Conservation (phyloP, 2,113 vertebrate species). For the Globicephala melas region DNA sequence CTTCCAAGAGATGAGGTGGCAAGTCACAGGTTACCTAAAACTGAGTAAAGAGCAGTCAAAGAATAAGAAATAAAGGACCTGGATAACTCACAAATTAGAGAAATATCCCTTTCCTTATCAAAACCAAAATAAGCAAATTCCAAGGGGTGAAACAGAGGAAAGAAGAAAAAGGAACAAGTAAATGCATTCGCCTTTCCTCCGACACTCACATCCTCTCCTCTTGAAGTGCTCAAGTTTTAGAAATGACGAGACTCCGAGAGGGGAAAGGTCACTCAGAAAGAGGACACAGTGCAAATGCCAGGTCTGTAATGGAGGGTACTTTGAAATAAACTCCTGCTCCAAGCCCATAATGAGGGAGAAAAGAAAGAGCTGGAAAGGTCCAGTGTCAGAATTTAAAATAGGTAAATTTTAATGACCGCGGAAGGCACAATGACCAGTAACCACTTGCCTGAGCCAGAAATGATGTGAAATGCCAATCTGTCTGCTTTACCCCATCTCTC, state of each 20-base stretch:
- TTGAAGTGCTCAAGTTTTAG: constrained; percentile 8
- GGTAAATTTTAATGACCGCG: constrained; percentile 44
- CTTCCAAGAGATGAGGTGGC: constrained; percentile 6
- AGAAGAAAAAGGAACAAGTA: background rate
- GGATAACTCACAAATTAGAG: background rate
- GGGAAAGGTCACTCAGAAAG: constrained; percentile 32
- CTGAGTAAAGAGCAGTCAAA: background rate
- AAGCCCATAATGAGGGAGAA: constrained; percentile 42
- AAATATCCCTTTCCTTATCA: background rate
- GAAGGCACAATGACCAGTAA: background rate
- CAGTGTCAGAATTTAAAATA: constrained; percentile 44
- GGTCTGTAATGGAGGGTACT: constrained; percentile 52
- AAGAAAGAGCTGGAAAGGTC: constrained; percentile 41
- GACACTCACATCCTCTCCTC: background rate
- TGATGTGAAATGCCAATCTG: background rate
- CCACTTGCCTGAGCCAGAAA: background rate
- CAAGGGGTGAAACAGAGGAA: background rate
- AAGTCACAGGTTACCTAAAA: background rate
- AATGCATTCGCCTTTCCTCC: background rate
- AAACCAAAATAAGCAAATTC: constrained; percentile 34
- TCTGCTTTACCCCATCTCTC: background rate
- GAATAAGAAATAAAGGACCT: background rate
- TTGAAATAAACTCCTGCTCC: constrained; percentile 53
- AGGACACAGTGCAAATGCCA: constrained; percentile 33
- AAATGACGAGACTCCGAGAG: constrained; percentile 30